phyloP scores from a whole-genome alignment of 2,888 invertebrate genomes.

The Physocephala rufipes region DNA sequence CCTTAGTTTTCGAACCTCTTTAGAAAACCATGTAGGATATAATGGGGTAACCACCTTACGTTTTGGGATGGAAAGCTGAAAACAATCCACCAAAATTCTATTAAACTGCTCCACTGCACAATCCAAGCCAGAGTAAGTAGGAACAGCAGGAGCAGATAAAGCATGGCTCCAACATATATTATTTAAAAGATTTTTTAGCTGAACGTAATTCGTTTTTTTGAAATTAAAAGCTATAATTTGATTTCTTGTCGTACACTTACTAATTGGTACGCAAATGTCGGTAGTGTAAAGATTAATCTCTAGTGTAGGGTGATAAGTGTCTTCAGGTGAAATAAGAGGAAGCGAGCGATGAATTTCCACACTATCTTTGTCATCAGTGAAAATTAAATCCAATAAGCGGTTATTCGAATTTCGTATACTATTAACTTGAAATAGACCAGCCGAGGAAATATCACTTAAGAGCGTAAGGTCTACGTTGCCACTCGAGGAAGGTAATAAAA shows the following conservation, averaged over 20 bases:
- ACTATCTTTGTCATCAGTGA: neutral
- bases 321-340: neutral
- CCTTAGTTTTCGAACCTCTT: neutral
- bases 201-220: neutral
- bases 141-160: neutral
- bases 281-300: neutral
- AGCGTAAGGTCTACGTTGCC: neutral
- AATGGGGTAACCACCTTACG: neutral
- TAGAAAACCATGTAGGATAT: neutral
- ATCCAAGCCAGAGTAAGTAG: neutral
- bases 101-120: neutral
- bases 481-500: neutral
- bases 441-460: neutral
- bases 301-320: too few species aligned
- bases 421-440: neutral
- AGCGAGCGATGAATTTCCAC: neutral
- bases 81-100: neutral
- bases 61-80: neutral
- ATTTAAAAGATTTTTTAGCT: neutral
- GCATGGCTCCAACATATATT: neutral
- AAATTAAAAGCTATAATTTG: neutral
- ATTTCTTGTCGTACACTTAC: neutral
- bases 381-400: conserved; percentile 3
- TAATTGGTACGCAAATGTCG: neutral
- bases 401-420: neutral